Conservation (phyloP, 2,113 vertebrate genomes). For the Carettochelys insculpta region DNA sequence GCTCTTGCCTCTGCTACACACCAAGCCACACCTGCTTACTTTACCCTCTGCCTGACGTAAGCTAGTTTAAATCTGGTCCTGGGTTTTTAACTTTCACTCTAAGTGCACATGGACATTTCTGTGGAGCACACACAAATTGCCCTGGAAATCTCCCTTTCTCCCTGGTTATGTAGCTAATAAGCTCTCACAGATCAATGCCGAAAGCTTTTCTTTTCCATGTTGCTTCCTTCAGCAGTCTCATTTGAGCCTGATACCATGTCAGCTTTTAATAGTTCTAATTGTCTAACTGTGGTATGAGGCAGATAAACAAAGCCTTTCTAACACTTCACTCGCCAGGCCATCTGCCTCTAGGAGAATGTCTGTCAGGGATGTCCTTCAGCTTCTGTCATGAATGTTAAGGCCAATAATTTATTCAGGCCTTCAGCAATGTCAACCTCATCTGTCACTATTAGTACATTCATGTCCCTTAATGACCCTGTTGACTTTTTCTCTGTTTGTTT, state of each 20-base stretch:
- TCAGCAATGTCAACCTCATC: neutral
- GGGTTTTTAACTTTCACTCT: neutral
- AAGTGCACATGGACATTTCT: neutral
- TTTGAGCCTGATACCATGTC: neutral
- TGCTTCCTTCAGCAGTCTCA: neutral
- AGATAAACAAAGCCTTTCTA: neutral
- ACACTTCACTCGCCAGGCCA: neutral
- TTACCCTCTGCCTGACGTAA: neutral
- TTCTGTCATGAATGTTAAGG: neutral
- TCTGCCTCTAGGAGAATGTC: neutral
- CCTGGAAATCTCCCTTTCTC: neutral
- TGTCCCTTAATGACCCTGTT: neutral
- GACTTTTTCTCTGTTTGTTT: neutral
- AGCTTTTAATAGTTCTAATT: neutral
- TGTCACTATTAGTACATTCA: neutral
- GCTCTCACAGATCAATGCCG: neutral
- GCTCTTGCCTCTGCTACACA: no score
- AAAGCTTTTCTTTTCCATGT: neutral
- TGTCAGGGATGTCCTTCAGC: neutral
- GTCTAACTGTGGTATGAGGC: neutral
- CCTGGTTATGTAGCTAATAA: neutral
- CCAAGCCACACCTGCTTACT: no score
- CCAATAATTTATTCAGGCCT: neutral
- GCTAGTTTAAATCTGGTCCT: neutral
- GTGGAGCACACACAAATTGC: neutral